These are phyloP conservation scores for Parnassius smintheus DNA, from an alignment of 2,888 invertebrate genomes.

Conservation along the genomic window DNA sequence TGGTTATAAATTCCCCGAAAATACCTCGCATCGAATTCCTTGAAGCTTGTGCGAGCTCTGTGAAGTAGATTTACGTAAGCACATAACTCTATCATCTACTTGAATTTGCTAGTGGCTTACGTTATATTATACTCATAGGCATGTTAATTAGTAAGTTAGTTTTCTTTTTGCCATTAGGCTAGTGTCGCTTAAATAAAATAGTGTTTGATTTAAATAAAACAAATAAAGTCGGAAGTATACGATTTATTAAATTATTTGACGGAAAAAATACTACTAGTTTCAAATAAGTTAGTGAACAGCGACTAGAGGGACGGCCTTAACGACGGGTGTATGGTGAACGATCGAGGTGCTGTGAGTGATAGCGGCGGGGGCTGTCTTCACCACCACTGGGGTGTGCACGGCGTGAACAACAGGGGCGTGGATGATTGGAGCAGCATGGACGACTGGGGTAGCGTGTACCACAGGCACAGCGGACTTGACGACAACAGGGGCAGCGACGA, in stretches of 20 bases:
- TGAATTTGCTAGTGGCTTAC: neutral
- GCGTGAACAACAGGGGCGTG: constrained; percentile 44
- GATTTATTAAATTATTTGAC: constrained; percentile 19
- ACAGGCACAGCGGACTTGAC: constrained; percentile 35
- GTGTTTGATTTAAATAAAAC: neutral
- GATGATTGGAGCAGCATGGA: constrained; percentile 41
- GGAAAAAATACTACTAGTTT: constrained; percentile 7
- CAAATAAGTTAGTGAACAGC: constrained; percentile 47
- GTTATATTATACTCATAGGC: no score
- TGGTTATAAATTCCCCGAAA: constrained; percentile 10
- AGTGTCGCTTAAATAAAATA: no score
- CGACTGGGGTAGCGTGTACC: constrained; percentile 44
- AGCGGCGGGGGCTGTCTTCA: constrained; percentile 66
- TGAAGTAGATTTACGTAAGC: neutral
- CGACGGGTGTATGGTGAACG: constrained; percentile 59
- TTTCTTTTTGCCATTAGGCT: no score
- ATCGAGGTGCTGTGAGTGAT: constrained; percentile 68
- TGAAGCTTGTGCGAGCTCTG: neutral
- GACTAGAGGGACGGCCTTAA: constrained; percentile 62
- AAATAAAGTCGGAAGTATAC: constrained; percentile 5
- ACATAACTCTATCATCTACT: neutral
- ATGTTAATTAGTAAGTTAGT: no score
- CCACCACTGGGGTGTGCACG: constrained; percentile 52
- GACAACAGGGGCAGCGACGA: constrained; percentile 49
- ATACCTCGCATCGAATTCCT: constrained; percentile 13